A percentile compares a stretch with the other conserved stretches of the same genome.
These are phyloP conservation scores for Epinotia nisella DNA, from an alignment of 2,888 invertebrate species.

Conservation along the genomic window DNA sequence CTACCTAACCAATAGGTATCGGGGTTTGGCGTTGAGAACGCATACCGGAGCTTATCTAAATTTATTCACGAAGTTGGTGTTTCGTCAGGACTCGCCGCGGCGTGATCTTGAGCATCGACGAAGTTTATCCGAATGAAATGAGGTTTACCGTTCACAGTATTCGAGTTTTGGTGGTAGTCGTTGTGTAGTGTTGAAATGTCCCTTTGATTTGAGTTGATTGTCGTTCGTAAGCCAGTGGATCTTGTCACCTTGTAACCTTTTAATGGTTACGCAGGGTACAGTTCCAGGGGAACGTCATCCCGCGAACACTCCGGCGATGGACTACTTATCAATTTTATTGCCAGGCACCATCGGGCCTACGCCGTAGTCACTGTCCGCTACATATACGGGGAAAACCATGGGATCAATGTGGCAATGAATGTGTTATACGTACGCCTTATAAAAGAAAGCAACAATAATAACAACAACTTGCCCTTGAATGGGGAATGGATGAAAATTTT, in stretches of 20 bases:
- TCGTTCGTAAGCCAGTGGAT: not conserved
- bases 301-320: not conserved
- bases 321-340: not conserved
- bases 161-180: not conserved
- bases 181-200: not conserved
- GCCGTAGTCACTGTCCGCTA: too few relatives aligned
- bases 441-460: too few relatives aligned
- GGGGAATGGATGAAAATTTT: too few relatives aligned
- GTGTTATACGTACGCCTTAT: too few relatives aligned
- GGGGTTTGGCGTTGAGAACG: not conserved
- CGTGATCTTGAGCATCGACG: not conserved
- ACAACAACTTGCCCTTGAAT: too few relatives aligned
- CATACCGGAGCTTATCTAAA: constrained; percentile 15
- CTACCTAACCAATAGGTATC: too few relatives aligned
- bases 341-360: too few relatives aligned
- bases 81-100: not conserved
- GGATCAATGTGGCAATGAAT: too few relatives aligned
- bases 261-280: not conserved
- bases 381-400: too few relatives aligned
- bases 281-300: not conserved
- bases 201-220: not conserved
- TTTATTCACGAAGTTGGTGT: constrained; percentile 24
- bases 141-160: not conserved
- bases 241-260: not conserved
- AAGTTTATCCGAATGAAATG: constrained; percentile 9